phyloP scores from a whole-genome alignment of 2,113 vertebrate species.

The Numenius arquata region DNA sequence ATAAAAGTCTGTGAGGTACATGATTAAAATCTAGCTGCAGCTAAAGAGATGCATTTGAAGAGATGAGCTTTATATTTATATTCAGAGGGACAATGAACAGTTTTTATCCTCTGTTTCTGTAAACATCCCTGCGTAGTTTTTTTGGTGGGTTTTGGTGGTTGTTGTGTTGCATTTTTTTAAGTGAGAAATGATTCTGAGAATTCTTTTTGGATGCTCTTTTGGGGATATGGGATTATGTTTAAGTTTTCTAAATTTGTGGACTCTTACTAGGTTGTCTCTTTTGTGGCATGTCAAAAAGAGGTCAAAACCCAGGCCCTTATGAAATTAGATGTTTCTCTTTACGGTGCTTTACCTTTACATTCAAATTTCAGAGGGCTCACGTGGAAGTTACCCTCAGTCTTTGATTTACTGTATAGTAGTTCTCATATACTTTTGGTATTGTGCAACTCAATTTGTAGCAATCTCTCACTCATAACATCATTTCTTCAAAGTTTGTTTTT shows the following conservation, averaged over 20 bases:
- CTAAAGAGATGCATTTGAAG: not conserved
- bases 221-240: not conserved
- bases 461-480: not conserved
- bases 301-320: not conserved
- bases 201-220: not conserved
- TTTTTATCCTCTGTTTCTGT: not conserved
- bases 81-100: not conserved
- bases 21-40: not conserved
- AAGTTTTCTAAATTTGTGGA: not conserved
- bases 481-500: not conserved
- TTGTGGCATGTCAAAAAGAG: not conserved
- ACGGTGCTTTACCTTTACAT: not conserved
- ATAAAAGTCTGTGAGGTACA: not conserved
- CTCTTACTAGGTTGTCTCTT: not conserved
- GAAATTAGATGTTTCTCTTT: not conserved
- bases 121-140: not conserved
- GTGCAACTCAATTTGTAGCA: not conserved
- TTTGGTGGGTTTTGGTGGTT: rapidly evolving
- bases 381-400: not conserved
- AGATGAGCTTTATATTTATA: not conserved
- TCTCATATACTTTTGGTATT: not conserved
- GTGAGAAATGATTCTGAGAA: not conserved
- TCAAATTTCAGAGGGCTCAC: not conserved
- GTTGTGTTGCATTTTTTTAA: not conserved
- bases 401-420: not conserved